Percentiles rank a stretch among this genome's conserved stretches.
Conservation (phyloP, 2,888 invertebrate species). For the Limnephilus lunatus region DNA sequence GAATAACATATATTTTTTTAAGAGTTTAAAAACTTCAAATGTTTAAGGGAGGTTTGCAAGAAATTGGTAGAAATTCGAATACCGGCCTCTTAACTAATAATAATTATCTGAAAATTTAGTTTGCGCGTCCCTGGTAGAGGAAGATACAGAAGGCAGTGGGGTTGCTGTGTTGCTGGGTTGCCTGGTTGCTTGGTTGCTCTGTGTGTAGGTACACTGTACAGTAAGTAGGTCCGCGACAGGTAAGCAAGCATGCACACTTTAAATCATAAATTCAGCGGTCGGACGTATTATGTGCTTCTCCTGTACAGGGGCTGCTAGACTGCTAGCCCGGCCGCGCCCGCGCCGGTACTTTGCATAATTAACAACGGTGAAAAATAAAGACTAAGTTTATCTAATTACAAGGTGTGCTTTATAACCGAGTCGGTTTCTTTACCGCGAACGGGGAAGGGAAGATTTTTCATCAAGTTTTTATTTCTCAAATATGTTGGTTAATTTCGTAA, state of each 20-base stretch:
- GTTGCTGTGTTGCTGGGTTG: neutral
- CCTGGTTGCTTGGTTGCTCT: neutral
- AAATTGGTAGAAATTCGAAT: no score
- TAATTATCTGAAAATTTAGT: neutral
- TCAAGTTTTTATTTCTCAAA: neutral
- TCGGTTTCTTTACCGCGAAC: neutral
- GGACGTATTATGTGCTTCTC: conserved; percentile 55
- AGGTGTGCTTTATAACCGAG: conserved; percentile 46
- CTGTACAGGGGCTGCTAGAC: conserved; percentile 18
- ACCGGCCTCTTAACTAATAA: neutral
- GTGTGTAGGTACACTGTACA: neutral
- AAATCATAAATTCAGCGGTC: conserved; percentile 62
- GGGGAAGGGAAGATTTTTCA: neutral
- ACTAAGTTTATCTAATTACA: conserved; percentile 58
- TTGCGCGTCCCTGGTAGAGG: neutral
- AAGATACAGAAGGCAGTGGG: neutral
- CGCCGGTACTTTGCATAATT: conserved; percentile 58
- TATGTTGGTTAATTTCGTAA: neutral
- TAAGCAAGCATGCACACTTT: conserved; percentile 54
- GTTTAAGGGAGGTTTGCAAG: no score
- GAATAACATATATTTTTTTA: no score
- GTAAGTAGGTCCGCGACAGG: conserved; percentile 28
- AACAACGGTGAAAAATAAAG: conserved; percentile 54
- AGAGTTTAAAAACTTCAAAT: no score
- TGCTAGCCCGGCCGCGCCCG: neutral